phyloP scores from a whole-genome alignment of 1,140 invertebrate genomes.

The Theocolax elegans region DNA sequence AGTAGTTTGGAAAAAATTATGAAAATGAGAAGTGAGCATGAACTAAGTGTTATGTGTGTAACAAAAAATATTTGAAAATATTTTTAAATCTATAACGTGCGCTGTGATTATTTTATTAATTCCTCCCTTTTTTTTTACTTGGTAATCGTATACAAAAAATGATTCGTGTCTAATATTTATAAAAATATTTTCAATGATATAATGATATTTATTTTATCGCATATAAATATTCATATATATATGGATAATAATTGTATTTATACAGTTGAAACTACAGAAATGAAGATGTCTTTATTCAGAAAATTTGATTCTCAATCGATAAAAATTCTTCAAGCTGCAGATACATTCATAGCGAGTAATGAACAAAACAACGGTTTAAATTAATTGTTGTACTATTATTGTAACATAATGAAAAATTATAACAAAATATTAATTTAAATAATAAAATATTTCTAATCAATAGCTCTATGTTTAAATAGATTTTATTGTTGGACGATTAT shows the following conservation, averaged over 20 bases:
- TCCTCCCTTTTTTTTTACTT: not conserved
- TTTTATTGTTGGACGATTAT: constrained; percentile 36
- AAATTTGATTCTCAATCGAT: constrained; percentile 19
- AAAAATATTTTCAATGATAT: no score
- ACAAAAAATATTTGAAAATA: no score
- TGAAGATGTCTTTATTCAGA: constrained; percentile 2
- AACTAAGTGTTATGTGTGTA: no score
- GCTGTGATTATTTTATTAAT: not conserved
- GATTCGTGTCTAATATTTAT: no score
- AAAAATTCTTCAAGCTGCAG: constrained; percentile 19
- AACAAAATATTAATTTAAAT: not conserved
- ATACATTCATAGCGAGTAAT: no score
- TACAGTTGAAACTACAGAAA: constrained; percentile 19
- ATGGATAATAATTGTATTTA: not conserved
- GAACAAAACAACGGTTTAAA: no score
- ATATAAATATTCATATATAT: no score
- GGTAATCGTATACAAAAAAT: no score
- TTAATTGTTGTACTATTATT: no score
- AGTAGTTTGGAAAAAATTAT: constrained; percentile 29
- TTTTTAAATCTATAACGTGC: no score
- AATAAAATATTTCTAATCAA: not conserved
- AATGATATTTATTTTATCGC: no score
- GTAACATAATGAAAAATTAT: no score
- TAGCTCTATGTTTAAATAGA: constrained; percentile 36
- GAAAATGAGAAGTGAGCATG: constrained; percentile 29